Conservation (phyloP, 1,140 invertebrate species). For the Ips typographus region DNA sequence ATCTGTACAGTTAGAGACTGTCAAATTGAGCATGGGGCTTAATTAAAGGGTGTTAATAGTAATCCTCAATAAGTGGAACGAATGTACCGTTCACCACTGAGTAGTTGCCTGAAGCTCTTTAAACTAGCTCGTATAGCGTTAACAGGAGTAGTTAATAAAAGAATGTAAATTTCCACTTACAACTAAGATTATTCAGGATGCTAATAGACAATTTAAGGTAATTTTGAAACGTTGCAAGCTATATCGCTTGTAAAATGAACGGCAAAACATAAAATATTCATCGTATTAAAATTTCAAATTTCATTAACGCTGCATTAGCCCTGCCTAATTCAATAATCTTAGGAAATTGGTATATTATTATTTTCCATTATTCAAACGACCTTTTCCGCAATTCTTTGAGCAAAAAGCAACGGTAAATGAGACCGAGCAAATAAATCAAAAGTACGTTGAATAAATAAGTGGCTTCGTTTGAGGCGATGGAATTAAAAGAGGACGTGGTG, state of each 20-base stretch:
- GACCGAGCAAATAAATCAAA: too few relatives aligned
- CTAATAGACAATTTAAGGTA: constrained; percentile 20
- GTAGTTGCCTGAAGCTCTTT: too few relatives aligned
- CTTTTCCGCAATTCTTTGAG: not conserved
- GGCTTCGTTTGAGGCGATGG: not conserved
- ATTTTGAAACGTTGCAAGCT: constrained; percentile 14
- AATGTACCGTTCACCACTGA: too few relatives aligned
- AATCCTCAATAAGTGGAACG: too few relatives aligned
- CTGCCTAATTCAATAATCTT: constrained; percentile 20
- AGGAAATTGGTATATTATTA: constrained; percentile 21
- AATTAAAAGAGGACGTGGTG: not conserved
- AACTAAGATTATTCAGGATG: constrained; percentile 11
- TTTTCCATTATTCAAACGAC: not conserved
- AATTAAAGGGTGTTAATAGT: too few relatives aligned
- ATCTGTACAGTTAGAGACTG: too few relatives aligned
- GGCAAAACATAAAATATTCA: constrained; percentile 24
- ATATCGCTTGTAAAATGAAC: constrained; percentile 23
- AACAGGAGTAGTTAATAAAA: not conserved
- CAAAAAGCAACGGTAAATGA: too few relatives aligned
- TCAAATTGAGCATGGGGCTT: too few relatives aligned
- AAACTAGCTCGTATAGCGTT: too few relatives aligned
- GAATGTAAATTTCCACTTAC: constrained; percentile 1
- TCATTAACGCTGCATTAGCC: constrained; percentile 21
- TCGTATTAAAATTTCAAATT: constrained; percentile 27
- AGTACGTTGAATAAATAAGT: not conserved